Percentiles rank a stretch among this genome's conserved stretches.
phyloP scores from a whole-genome alignment of 2,113 vertebrate species.

The Nipponia nippon region DNA sequence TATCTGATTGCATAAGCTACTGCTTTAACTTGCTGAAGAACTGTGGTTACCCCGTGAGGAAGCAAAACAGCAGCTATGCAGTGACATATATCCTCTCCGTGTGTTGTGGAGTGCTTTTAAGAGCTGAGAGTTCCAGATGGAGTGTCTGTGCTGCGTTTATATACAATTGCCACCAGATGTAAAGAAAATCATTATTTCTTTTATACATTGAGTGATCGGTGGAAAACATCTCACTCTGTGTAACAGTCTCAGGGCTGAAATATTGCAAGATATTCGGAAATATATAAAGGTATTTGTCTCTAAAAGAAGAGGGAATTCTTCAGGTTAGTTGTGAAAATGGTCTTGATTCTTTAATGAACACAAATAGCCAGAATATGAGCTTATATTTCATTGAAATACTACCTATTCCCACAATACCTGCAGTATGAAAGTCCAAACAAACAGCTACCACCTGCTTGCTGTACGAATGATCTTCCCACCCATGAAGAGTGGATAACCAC shows the following conservation, averaged over 20 bases:
- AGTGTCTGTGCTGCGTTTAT: neutral
- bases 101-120: neutral
- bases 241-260: neutral
- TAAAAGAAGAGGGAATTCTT: neutral
- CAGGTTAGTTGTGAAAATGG: neutral
- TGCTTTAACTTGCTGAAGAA: constrained; percentile 35
- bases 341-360: neutral
- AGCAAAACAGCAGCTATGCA: neutral
- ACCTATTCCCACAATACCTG: neutral
- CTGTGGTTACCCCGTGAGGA: neutral
- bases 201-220: neutral
- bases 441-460: neutral
- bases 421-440: neutral
- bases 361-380: neutral
- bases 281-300: neutral
- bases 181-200: neutral
- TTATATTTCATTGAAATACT: neutral
- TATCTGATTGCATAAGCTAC: neutral
- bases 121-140: neutral
- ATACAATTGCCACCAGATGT: neutral
- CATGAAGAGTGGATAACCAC: neutral
- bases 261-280: neutral
- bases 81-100: neutral
- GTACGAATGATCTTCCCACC: neutral
- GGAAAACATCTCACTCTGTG: neutral